These are phyloP conservation scores for Epizoanthus ramosus DNA, from an alignment of 92 coral and sea anemone species.

Conservation along the genomic window DNA sequence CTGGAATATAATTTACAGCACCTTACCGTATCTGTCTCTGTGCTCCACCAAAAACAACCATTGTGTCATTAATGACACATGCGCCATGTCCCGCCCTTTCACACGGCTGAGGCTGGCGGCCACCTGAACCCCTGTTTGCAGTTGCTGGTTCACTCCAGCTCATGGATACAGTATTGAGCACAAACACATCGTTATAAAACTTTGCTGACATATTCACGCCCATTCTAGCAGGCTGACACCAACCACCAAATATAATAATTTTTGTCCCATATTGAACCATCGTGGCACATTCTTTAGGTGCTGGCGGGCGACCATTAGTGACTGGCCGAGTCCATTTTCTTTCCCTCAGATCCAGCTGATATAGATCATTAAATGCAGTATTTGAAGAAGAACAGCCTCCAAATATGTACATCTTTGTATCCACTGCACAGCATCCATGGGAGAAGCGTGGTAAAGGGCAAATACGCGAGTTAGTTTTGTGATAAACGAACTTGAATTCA, in stretches of 20 bases:
- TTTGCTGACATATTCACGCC: constrained; percentile 75
- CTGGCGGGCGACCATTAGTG: constrained; percentile 77
- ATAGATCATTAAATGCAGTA: constrained; percentile 92
- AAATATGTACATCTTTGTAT: constrained; percentile 81
- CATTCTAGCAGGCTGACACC: constrained; percentile 90
- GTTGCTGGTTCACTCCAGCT: constrained; percentile 69
- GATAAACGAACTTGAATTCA: constrained; percentile 53
- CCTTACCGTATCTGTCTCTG: constrained; percentile 91
- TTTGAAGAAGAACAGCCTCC: constrained; percentile 97
- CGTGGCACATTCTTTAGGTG: constrained; percentile 93
- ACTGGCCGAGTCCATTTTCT: constrained; percentile 77
- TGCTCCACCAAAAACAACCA: constrained; percentile 98
- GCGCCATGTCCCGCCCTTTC: constrained; percentile 97
- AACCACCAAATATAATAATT: constrained; percentile 87
- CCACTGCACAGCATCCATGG: constrained; percentile 84
- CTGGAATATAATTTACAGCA: no score
- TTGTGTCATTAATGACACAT: constrained; percentile 75
- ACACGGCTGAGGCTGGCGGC: constrained; percentile 69
- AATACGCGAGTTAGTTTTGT: constrained; percentile 63
- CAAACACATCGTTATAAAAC: constrained; percentile 81
- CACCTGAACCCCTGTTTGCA: not conserved
- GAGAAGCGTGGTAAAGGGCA: constrained; percentile 88
- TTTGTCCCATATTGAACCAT: constrained; percentile 66
- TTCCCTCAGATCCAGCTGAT: constrained; percentile 74
- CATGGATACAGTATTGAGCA: constrained; percentile 55